These are phyloP conservation scores for Ginglymostoma cirratum DNA, from an alignment of 2,113 vertebrate genomes.

Conservation along the genomic window DNA sequence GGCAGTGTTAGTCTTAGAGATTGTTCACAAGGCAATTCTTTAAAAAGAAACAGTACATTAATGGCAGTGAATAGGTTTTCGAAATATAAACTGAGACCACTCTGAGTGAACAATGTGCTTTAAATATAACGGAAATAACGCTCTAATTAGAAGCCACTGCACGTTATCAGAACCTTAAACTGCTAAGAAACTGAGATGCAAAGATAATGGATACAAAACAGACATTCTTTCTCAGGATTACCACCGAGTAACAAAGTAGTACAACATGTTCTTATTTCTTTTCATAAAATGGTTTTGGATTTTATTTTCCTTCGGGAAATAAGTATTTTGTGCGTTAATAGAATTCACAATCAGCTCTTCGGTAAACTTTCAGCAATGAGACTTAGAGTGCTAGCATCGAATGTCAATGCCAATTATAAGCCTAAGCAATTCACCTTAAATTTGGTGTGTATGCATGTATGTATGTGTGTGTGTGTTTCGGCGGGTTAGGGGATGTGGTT, in stretches of 20 bases:
- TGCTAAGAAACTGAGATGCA: not conserved
- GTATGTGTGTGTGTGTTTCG: not conserved
- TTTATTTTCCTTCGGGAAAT: not conserved
- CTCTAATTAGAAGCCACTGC: not conserved
- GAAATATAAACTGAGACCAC: not conserved
- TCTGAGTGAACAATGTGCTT: too few species aligned
- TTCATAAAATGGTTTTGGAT: not conserved
- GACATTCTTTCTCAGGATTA: not conserved
- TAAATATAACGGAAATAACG: not conserved
- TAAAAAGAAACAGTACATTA: not conserved
- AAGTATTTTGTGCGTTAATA: not conserved
- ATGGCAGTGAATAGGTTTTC: not conserved
- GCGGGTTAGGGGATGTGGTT: not conserved
- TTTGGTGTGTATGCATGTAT: not conserved
- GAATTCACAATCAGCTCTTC: not conserved
- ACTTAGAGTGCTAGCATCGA: not conserved
- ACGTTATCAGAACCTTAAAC: not conserved
- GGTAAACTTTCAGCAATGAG: not conserved
- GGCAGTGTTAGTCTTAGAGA: not conserved
- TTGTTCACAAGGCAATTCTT: not conserved
- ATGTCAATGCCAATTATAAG: not conserved
- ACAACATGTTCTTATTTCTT: not conserved
- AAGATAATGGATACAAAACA: not conserved
- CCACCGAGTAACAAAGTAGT: slow-evolving; percentile 2
- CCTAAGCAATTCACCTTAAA: not conserved